Conservation (phyloP, 2,113 vertebrate species). For the Phrynosoma blainvillii region DNA sequence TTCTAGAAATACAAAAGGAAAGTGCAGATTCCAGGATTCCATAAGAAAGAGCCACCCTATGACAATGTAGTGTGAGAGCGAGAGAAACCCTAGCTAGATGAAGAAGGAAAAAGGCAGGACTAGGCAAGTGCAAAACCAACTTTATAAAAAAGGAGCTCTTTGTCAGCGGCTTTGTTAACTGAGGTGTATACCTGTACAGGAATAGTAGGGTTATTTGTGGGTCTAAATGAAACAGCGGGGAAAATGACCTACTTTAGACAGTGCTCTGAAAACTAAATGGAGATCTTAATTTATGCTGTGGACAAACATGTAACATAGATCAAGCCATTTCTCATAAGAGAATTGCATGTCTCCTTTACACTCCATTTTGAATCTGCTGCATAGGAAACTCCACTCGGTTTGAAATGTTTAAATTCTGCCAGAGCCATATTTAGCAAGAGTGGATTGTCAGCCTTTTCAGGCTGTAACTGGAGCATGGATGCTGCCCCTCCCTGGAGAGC, state of each 20-base stretch:
- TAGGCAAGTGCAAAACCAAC: no score
- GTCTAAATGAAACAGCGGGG: neutral
- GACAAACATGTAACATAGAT: neutral
- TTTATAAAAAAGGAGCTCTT: no score
- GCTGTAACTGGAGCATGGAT: constrained; percentile 48
- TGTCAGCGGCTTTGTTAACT: no score
- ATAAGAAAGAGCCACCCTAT: no score
- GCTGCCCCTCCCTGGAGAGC: constrained; percentile 19
- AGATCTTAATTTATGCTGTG: neutral
- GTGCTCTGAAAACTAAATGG: neutral
- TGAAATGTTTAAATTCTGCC: neutral
- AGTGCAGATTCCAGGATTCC: no score
- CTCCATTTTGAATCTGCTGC: neutral
- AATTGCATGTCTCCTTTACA: neutral
- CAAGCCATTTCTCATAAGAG: neutral
- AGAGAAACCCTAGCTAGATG: no score
- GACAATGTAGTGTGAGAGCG: no score
- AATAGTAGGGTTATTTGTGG: neutral
- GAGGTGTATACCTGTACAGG: no score
- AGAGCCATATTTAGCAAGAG: neutral
- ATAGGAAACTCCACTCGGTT: neutral
- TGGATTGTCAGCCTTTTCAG: neutral
- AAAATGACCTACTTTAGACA: neutral
- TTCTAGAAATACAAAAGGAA: no score
- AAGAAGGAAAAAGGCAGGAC: no score